A percentile compares a stretch with the other conserved stretches of the same genome.
Evolutionary conservation across 2,113 vertebrate genomes (phyloP).

Genomic region (Cyanocitta stelleri): DNA sequence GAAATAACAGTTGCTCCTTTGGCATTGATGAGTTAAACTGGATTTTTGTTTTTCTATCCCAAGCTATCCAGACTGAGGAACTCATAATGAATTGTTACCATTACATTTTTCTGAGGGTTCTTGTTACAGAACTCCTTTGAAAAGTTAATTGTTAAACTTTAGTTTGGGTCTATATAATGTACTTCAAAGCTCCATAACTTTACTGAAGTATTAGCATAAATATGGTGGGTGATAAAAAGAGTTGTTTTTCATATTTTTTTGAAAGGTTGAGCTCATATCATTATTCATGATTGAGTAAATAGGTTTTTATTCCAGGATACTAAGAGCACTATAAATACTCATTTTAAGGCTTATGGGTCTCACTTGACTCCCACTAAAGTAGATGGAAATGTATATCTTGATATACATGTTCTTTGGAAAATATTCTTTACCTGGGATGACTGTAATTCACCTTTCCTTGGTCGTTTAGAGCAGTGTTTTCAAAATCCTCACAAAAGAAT

Average conservation of each 20-base stretch:
- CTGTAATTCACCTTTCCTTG: neutral
- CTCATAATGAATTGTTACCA: neutral
- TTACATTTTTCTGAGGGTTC: neutral
- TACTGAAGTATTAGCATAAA: neutral
- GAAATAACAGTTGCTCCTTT: neutral
- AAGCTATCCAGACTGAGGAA: neutral
- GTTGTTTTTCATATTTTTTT: constrained; percentile 17
- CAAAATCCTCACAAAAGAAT: neutral
- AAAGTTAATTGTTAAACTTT: constrained; percentile 44
- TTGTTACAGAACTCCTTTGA: neutral
- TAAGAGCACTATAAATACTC: constrained; percentile 8
- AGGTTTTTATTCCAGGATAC: neutral
- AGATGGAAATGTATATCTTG: neutral
- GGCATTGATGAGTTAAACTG: neutral
- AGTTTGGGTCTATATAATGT: neutral
- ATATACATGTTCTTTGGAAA: neutral
- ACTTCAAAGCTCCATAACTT: neutral
- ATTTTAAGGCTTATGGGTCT: neutral
- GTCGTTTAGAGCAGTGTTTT: neutral
- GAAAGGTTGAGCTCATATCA: constrained; percentile 7
- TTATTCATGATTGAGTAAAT: constrained; percentile 52
- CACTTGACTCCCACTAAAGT: neutral
- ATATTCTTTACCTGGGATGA: neutral
- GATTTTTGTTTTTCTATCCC: neutral
- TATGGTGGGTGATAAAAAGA: constrained; percentile 10